A percentile compares a stretch with the other conserved stretches of the same genome.
Evolutionary conservation across 2,888 invertebrate species (phyloP).

Genomic region (Thalpophila matura): DNA sequence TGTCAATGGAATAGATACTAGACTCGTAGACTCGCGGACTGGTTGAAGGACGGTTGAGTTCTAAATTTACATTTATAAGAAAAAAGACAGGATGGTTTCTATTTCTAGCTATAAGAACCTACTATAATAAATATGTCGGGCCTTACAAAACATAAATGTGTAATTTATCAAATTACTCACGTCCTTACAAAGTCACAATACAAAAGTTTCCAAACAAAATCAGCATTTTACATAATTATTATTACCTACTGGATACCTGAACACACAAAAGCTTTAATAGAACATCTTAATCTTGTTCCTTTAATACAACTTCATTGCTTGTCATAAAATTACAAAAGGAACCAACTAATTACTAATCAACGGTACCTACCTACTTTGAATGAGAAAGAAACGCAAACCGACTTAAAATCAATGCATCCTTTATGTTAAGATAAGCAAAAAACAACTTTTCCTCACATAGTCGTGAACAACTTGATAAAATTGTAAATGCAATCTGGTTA

Average conservation of each 20-base stretch:
- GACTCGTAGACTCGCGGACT: not conserved
- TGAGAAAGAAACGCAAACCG: not conserved
- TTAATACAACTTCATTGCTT: not conserved
- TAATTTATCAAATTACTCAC: slow-evolving; percentile 1
- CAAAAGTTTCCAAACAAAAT: not conserved
- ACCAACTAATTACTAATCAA: too few relatives aligned
- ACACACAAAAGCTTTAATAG: not conserved
- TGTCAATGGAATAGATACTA: slow-evolving; percentile 39
- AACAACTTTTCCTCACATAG: slow-evolving; percentile 8
- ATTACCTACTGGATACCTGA: not conserved
- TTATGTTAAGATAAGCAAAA: slow-evolving; percentile 12
- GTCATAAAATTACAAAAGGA: slow-evolving; percentile 8
- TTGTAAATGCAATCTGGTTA: slow-evolving; percentile 32
- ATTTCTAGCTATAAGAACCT: too few relatives aligned
- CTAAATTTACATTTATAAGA: not conserved
- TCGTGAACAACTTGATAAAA: slow-evolving; percentile 14
- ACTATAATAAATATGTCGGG: too few relatives aligned
- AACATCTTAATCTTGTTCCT: not conserved
- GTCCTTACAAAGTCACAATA: not conserved
- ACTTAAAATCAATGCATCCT: not conserved
- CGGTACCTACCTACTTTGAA: not conserved
- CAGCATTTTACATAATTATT: not conserved
- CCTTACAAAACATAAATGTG: not conserved
- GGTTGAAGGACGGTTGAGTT: not conserved
- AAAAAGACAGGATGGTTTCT: not conserved